Evolutionary conservation across 1,140 invertebrate genomes (phyloP), one percentile per base, ranked within the genome.

Genomic region (Dreissena rostriformis): DNA sequence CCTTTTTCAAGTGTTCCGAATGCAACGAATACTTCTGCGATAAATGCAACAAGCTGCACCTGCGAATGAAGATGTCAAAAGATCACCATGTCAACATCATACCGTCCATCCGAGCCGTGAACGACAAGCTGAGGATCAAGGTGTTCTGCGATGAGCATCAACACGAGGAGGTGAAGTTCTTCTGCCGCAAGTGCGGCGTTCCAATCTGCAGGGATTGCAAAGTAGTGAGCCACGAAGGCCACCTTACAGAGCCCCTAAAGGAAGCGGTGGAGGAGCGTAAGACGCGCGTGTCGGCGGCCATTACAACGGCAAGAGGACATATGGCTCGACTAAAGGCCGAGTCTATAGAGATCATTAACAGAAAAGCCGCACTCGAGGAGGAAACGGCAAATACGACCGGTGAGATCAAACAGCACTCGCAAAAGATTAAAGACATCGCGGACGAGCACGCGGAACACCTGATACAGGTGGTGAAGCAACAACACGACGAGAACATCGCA

Each of bases 1-100:
- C 80, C 10, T 73, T 82, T 49, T 82, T 73, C 71, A 82, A 82
- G 72, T 82, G 80, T 74, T 82, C 80, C 26, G 80, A 82, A 67
- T 82, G 80, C 26, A 82, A 82, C 55, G 80, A 82, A 22, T 82
- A 26, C 52, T 82, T 82, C 28, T 82, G 80, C 57, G 80, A 82
- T 57, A 74, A 75, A 75, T 82, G 80, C 26, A 82, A 82, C 51
- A 74, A 75, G 22, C 63, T 82, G n/a, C 80, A 82, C 57, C 63
- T 82, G 17, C 28, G 80, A 55, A 82, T 82, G 80, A 82, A 71
- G 68, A 82, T 82, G 72, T 57, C 70, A 11, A 70, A 71, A 52
- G 71, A 82, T 28, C 80, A 82, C 29, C 80, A 82, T 55, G 72
- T 82, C 10, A 75, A 55, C 52, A 82, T 82, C 28, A 39, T 82